These are phyloP conservation scores for Abrostola triplasia DNA, from an alignment of 2,888 invertebrate species.

Conservation along the genomic window DNA sequence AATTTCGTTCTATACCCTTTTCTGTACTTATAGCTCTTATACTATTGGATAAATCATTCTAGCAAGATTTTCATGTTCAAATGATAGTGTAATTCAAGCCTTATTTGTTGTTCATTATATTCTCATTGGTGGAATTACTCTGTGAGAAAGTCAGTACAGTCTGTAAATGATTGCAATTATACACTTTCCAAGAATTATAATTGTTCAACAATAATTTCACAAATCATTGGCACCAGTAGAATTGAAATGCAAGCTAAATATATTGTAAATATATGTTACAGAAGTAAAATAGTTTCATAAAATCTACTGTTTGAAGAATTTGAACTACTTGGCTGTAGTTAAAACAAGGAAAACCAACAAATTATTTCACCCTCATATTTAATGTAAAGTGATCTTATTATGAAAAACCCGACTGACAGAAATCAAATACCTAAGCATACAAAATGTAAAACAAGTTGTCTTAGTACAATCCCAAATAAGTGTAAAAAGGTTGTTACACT, in stretches of 20 bases:
- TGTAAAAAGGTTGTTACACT: slow-evolving; percentile 47
- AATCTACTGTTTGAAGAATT: too few relatives aligned
- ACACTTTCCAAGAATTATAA: slow-evolving; percentile 50
- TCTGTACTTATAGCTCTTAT: slow-evolving; percentile 30
- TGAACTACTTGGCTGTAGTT: too few relatives aligned
- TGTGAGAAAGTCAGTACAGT: slow-evolving; percentile 38
- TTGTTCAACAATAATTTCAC: slow-evolving; percentile 30
- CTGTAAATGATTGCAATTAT: slow-evolving; percentile 37
- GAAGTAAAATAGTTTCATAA: too few relatives aligned
- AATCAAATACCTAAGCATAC: background rate
- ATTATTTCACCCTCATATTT: too few relatives aligned
- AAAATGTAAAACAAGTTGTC: background rate
- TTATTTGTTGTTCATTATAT: slow-evolving; percentile 13
- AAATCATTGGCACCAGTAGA: slow-evolving; percentile 1
- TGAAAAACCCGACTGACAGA: too few relatives aligned
- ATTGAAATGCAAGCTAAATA: background rate
- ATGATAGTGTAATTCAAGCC: slow-evolving; percentile 3
- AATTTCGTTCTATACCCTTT: background rate
- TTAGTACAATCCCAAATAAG: slow-evolving; percentile 16
- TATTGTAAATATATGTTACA: too few relatives aligned
- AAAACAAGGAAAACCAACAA: slow-evolving; percentile 1
- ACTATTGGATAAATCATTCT: slow-evolving; percentile 24
- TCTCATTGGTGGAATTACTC: slow-evolving; percentile 27
- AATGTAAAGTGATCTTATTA: too few relatives aligned
- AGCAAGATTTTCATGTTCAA: slow-evolving; percentile 14